Evolutionary conservation across 30 jellyfish, hydroid and myxozoan genomes (phyloP), one percentile per base, ranked within the genome.

Genomic region (Aurelia coerulea): DNA sequence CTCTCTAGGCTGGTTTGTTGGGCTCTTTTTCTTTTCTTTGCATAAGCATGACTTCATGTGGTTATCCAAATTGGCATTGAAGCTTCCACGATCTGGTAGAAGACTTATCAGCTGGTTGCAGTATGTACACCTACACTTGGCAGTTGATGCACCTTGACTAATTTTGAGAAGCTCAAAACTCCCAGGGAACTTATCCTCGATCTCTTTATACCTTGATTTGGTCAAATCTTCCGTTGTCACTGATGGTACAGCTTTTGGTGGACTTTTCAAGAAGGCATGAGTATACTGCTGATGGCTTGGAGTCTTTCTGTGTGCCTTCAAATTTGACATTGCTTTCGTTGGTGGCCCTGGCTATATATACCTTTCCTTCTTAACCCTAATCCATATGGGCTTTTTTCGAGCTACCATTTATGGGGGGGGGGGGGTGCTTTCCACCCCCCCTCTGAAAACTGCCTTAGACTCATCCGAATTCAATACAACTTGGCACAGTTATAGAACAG

Each of bases 271-370:
- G 15, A 1, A 70, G 2, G 10, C 5, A 1, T 39, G 32, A 14
- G 10, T 10, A 39, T 70, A 1, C 10, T 70, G 2, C 2, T 1
- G 2, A 15, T 70, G 80, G 3, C 62, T 70, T 70, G 80, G 62
- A 2, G 80, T 70, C 29, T 70, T 70, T n/a, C 7, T 1, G 66
- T 70, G 80, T 1, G 80, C 80, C 62, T 70, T 70, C 10, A 70
- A 3, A 23, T 70, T 70, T 2, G 62, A 70, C 80, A 70, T 33
- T 1, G 62, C 59, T 15, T 70, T 70, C 4, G 80, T 2, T 3
- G 59, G 2, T 23, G 60, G 80, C 18, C 80, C 80, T 23, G 80
- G 80, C 9, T 70, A 68, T 1, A 70, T 70, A 2, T 1, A 70
- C 39, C 80, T 70, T 10, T 70, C 80, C 15, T 70, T 70, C 32